These are phyloP conservation scores for Drosophila truncata DNA, from an alignment of 1,140 invertebrate genomes.

Conservation along the genomic window DNA sequence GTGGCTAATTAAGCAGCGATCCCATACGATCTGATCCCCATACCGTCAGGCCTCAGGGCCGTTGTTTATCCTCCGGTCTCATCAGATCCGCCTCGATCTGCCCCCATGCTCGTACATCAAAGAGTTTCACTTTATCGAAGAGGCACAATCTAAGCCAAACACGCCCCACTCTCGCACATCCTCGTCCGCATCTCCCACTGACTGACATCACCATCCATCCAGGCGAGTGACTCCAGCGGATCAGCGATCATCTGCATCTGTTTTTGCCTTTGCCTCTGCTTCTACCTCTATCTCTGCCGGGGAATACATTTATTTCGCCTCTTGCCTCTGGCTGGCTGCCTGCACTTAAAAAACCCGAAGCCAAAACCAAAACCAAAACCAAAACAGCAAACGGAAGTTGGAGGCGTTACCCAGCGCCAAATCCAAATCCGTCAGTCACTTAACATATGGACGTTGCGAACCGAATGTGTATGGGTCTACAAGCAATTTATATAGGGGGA, in stretches of 20 bases:
- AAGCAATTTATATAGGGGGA: conserved; percentile 22
- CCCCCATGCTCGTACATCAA: conserved; percentile 40
- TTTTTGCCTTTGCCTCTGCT: not conserved
- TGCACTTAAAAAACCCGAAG: conserved; percentile 50
- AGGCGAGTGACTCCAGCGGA: conserved; percentile 12
- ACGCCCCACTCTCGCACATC: conserved; percentile 56
- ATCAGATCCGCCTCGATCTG: conserved; percentile 48
- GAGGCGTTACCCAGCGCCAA: conserved; percentile 78
- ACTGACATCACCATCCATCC: conserved; percentile 28
- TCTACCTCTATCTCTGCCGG: not conserved
- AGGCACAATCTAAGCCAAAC: conserved; percentile 53
- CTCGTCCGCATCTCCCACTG: conserved; percentile 27
- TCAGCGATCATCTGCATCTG: conserved; percentile 37
- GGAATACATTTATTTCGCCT: conserved; percentile 52
- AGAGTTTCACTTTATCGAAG: conserved; percentile 58
- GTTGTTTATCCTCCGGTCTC: conserved; percentile 48
- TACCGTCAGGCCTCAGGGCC: not conserved
- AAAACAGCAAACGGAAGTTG: conserved; percentile 79
- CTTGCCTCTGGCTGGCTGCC: conserved; percentile 23
- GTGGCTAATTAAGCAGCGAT: conserved; percentile 51
- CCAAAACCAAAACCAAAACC: conserved; percentile 35
- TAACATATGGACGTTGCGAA: conserved; percentile 55
- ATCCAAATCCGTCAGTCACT: conserved; percentile 79
- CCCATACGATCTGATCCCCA: not conserved
- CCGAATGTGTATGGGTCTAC: conserved; percentile 33